Evolutionary conservation across 30 jellyfish, hydroid and myxozoan genomes (phyloP).

Genomic region (Sanderia malayensis): DNA sequence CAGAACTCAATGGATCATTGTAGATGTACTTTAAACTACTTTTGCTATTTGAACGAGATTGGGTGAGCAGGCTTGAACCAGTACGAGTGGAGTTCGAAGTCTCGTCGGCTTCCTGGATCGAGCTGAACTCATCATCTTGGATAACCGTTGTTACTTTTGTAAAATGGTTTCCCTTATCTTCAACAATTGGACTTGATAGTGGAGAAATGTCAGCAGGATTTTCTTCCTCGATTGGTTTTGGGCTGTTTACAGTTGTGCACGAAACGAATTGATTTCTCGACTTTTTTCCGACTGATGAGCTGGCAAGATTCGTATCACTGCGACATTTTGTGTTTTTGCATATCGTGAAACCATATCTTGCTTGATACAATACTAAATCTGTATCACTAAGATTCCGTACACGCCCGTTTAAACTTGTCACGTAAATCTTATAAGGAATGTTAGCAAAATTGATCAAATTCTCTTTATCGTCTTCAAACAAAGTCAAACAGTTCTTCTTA

Average conservation of each 20-base stretch:
- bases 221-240: conserved; percentile 85
- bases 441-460: conserved; percentile 38
- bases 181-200: conserved; percentile 21
- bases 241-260: conserved; percentile 40
- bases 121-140: conserved; percentile 44
- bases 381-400: conserved; percentile 87
- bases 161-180: conserved; percentile 5
- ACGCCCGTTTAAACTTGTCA: conserved; percentile 55
- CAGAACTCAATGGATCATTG: conserved; percentile 35
- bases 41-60: conserved; percentile 58
- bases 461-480: conserved; percentile 51
- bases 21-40: conserved; percentile 59
- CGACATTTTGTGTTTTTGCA: conserved; percentile 52
- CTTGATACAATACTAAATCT: conserved; percentile 63
- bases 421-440: conserved; percentile 32
- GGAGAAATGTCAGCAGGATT: conserved; percentile 70
- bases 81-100: conserved; percentile 10
- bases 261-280: too few species aligned
- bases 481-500: conserved; percentile 16
- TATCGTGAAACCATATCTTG: conserved; percentile 40
- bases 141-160: neutral
- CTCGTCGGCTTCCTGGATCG: conserved; percentile 41
- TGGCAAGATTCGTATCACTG: conserved; percentile 84
- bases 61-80: conserved; percentile 20
- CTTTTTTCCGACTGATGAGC: conserved; percentile 30